phyloP scores from a whole-genome alignment of 2,888 invertebrate genomes.

The Epirrita christyi region DNA sequence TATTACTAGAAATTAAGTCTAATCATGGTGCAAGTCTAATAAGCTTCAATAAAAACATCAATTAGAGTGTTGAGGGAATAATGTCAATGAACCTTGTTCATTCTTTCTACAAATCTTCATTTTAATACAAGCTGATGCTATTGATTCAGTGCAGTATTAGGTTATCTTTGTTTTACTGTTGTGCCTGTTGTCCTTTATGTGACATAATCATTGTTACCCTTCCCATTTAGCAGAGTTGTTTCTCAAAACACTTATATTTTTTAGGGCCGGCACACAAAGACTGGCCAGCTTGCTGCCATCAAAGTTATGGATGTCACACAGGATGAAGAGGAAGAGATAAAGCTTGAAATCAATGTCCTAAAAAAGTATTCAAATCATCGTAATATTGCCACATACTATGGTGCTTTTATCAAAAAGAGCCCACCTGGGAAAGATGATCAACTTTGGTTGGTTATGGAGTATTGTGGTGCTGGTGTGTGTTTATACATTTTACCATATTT shows the following conservation, averaged over 20 bases:
- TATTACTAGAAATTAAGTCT: constrained; percentile 48
- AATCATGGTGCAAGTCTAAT: constrained; percentile 36
- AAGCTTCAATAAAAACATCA: constrained; percentile 57
- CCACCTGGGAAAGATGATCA: constrained; percentile 99
- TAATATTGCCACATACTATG: constrained; percentile 99
- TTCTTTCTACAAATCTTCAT: constrained; percentile 6
- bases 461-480: constrained; percentile 95
- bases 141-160: neutral
- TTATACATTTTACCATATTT: neutral
- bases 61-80: constrained; percentile 55
- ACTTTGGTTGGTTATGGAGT: constrained; percentile 99
- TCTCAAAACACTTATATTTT: constrained; percentile 32
- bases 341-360: constrained; percentile 99
- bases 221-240: constrained; percentile 16
- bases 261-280: constrained; percentile 99
- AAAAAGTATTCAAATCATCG: constrained; percentile 99
- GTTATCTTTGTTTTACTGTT: neutral
- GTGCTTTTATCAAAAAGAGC: constrained; percentile 99
- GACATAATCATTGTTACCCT: constrained; percentile 12
- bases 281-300: constrained; percentile 99
- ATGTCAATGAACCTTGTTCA: constrained; percentile 67
- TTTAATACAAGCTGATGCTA: constrained; percentile 1
- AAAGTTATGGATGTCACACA: constrained; percentile 99
- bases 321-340: constrained; percentile 99
- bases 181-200: constrained; percentile 1